phyloP scores from a whole-genome alignment of 2,113 vertebrate species.

The Sander lucioperca region DNA sequence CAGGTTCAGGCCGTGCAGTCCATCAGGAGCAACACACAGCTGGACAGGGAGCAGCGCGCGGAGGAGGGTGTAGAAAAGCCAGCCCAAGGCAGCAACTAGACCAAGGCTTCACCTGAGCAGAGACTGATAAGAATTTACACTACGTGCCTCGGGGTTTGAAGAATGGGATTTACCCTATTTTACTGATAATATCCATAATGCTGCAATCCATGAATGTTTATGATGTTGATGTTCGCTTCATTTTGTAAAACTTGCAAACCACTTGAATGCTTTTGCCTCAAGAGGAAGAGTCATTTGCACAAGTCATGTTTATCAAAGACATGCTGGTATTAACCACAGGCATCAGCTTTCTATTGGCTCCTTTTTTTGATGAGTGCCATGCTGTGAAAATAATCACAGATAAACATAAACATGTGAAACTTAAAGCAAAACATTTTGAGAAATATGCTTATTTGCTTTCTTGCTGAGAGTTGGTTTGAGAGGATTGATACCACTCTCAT shows the following conservation, averaged over 20 bases:
- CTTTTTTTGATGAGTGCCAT: slow-evolving; percentile 8
- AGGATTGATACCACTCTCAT: no score
- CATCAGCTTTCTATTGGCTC: background rate
- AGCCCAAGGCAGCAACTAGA: slow-evolving; percentile 56
- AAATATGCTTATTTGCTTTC: no score
- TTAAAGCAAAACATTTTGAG: slow-evolving; percentile 4
- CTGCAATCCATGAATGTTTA: slow-evolving; percentile 63
- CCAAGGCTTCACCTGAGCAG: slow-evolving; percentile 54
- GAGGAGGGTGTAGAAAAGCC: slow-evolving; percentile 17
- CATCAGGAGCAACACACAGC: slow-evolving; percentile 69
- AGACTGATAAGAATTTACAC: slow-evolving; percentile 70
- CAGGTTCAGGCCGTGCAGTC: slow-evolving; percentile 79
- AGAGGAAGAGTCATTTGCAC: slow-evolving; percentile 38
- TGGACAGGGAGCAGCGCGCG: slow-evolving; percentile 4
- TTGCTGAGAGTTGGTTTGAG: no score
- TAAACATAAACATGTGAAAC: slow-evolving; percentile 20
- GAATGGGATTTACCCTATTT: slow-evolving; percentile 38
- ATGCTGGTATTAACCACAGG: slow-evolving; percentile 17
- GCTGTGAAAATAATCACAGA: slow-evolving; percentile 32
- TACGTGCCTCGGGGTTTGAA: slow-evolving; percentile 52
- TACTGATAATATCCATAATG: slow-evolving; percentile 31
- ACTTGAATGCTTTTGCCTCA: slow-evolving; percentile 34
- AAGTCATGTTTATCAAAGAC: slow-evolving; percentile 58
- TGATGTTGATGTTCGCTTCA: slow-evolving; percentile 41
- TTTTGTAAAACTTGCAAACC: slow-evolving; percentile 46